Conservation (phyloP, 2,888 invertebrate genomes). For the Noctua comes region DNA sequence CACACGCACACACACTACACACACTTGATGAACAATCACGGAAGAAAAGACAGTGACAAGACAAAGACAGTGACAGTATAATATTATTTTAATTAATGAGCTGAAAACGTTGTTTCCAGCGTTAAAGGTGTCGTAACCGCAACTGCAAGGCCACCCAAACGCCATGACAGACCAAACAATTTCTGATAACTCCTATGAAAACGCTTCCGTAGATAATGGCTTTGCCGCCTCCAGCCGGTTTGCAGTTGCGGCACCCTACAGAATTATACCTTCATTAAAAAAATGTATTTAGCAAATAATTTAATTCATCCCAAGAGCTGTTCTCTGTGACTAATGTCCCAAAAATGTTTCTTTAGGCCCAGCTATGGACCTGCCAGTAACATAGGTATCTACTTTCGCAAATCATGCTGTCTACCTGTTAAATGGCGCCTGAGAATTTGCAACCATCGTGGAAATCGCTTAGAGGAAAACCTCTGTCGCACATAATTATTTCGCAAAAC, state of each 20-base stretch:
- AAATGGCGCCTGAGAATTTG: constrained; percentile 4
- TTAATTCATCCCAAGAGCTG: not conserved
- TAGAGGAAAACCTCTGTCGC: not conserved
- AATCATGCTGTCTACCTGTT: not conserved
- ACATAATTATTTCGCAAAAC: constrained; percentile 12
- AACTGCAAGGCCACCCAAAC: not conserved
- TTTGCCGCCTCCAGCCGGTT: not conserved
- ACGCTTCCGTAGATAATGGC: not conserved
- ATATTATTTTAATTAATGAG: too few species aligned
- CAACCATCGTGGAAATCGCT: not conserved
- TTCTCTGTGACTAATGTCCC: not conserved
- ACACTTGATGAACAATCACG: too few species aligned
- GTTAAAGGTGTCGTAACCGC: too few species aligned
- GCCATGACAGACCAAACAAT: not conserved
- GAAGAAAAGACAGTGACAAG: too few species aligned
- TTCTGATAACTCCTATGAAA: not conserved
- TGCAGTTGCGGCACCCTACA: not conserved
- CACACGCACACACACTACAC: too few species aligned
- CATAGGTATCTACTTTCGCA: not conserved
- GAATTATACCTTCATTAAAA: not conserved
- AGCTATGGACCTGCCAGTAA: not conserved
- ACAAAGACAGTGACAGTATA: too few species aligned
- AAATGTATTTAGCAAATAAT: not conserved
- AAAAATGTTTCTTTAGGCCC: not conserved
- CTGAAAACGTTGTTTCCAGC: too few species aligned